These are phyloP conservation scores for Ondatra zibethicus DNA, from an alignment of 2,113 vertebrate genomes.

Conservation along the genomic window DNA sequence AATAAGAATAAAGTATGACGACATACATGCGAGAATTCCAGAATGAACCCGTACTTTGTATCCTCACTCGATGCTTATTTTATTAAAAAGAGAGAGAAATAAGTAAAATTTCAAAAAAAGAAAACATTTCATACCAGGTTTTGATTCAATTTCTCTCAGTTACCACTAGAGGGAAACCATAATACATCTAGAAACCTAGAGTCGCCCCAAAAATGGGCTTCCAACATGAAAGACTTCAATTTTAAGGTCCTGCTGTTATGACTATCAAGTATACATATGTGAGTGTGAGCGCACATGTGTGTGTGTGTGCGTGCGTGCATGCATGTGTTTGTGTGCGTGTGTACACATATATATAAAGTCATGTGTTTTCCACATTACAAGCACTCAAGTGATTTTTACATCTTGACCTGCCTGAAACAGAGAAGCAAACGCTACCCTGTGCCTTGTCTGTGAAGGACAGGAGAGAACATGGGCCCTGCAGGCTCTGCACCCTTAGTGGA, in stretches of 20 bases:
- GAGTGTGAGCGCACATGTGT: background rate
- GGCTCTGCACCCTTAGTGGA: background rate
- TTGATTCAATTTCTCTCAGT: constrained; percentile 18
- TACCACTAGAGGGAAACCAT: constrained; percentile 80
- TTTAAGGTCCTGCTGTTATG: background rate
- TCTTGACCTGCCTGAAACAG: background rate
- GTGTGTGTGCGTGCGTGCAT: accelerated
- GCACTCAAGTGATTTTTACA: background rate
- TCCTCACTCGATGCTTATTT: background rate
- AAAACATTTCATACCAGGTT: background rate
- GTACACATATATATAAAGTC: background rate
- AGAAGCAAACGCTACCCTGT: background rate
- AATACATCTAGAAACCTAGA: constrained; percentile 54
- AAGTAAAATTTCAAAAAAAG: background rate
- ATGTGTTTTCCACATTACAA: constrained; percentile 4
- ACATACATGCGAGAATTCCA: background rate
- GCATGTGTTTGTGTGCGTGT: background rate
- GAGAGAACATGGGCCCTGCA: background rate
- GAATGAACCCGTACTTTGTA: background rate
- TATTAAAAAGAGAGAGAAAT: background rate
- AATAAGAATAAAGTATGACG: background rate
- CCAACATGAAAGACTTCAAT: background rate
- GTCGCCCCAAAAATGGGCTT: background rate
- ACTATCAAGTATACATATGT: background rate
- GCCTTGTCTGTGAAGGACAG: background rate